Evolutionary conservation across 2,113 vertebrate genomes (phyloP).

Genomic region (Actenoides hombroni): DNA sequence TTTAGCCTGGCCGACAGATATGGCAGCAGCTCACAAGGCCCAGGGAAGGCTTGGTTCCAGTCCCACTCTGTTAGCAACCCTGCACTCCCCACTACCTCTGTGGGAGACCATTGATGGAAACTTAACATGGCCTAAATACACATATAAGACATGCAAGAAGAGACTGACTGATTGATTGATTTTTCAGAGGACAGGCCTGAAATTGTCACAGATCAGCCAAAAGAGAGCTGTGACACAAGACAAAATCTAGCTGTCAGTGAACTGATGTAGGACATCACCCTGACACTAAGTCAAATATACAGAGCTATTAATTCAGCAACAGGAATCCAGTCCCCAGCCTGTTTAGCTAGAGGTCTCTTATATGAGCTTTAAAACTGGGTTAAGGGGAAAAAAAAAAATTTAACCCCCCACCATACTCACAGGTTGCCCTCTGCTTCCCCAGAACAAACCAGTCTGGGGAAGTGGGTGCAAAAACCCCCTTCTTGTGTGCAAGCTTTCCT

Average conservation of each 20-base stretch:
- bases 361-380: background rate
- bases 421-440: background rate
- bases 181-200: background rate
- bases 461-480: background rate
- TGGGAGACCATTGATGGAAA: background rate
- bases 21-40: background rate
- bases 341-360: background rate
- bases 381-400: background rate
- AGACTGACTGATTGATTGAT: background rate
- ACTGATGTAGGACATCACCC: background rate
- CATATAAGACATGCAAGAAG: background rate
- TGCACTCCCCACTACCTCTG: background rate
- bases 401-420: background rate
- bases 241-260: background rate
- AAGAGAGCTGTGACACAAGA: background rate
- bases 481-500: background rate
- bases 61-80: background rate
- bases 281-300: background rate
- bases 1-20: background rate
- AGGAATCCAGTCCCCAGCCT: background rate
- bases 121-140: background rate
- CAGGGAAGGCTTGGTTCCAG: background rate
- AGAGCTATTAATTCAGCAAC: background rate
- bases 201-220: background rate
- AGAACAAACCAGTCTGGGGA: background rate